phyloP scores from a whole-genome alignment of 2,797 vertebrate species.

The Tiaroga cobitis region DNA sequence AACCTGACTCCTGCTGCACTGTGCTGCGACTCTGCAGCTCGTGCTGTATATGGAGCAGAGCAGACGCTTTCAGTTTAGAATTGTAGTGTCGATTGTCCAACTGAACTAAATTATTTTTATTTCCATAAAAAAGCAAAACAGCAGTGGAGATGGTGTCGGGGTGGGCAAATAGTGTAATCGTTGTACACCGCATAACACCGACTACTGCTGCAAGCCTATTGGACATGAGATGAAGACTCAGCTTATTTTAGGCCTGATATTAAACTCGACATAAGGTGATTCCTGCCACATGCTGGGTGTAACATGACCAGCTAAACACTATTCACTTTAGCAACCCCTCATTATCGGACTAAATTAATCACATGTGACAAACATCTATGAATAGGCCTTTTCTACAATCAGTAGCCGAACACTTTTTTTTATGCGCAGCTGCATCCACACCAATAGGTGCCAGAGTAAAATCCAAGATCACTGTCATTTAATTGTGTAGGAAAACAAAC shows the following conservation, averaged over 20 bases:
- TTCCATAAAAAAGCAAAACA: background rate
- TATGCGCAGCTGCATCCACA: background rate
- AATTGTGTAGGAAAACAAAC: background rate
- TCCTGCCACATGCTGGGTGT: background rate
- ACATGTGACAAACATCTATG: background rate
- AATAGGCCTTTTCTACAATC: background rate
- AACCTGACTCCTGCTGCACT: background rate
- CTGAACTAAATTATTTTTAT: background rate
- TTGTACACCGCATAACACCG: background rate
- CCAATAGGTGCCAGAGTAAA: background rate
- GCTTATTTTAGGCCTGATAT: background rate
- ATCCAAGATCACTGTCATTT: background rate
- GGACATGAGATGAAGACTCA: background rate
- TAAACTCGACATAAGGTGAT: background rate
- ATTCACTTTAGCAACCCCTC: background rate
- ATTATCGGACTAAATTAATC: background rate
- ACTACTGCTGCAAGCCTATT: background rate
- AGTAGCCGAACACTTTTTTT: background rate
- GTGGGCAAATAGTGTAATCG: background rate
- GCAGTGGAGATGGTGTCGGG: background rate
- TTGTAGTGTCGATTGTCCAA: background rate
- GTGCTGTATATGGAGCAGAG: background rate
- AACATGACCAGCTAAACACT: background rate
- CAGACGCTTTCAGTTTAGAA: background rate
- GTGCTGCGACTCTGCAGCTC: background rate